Conservation (phyloP, 2,888 invertebrate species). For the Platypus cylindrus region DNA sequence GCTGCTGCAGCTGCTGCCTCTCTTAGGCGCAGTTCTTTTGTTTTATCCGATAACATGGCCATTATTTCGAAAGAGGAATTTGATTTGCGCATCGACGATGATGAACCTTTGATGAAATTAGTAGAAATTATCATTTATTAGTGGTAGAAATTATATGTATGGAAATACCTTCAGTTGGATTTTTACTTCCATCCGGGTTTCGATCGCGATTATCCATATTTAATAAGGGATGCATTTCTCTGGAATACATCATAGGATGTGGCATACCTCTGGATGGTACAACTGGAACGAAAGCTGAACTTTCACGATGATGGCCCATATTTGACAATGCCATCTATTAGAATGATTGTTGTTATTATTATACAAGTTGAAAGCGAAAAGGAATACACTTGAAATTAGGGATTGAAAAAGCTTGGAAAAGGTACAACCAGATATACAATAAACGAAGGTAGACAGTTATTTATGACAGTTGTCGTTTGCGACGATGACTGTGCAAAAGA, state of each 20-base stretch:
- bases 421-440: constrained; percentile 7
- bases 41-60: constrained; percentile 83
- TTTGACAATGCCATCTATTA: too few relatives aligned
- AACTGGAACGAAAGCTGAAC: constrained; percentile 79
- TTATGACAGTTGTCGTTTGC: too few relatives aligned
- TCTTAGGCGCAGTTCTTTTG: constrained; percentile 65
- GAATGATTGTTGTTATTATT: too few relatives aligned
- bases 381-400: too few relatives aligned
- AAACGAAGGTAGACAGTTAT: too few relatives aligned
- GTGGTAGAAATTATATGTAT: too few relatives aligned
- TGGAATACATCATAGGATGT: constrained; percentile 58
- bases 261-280: constrained; percentile 61
- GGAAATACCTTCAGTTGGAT: constrained; percentile 15
- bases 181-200: constrained; percentile 10
- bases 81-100: constrained; percentile 41
- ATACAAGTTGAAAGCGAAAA: too few relatives aligned
- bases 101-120: constrained; percentile 1
- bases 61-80: constrained; percentile 58
- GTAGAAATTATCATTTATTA: too few relatives aligned
- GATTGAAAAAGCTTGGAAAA: too few relatives aligned
- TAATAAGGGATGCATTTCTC: constrained; percentile 54
- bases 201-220: constrained; percentile 32
- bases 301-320: constrained; percentile 51
- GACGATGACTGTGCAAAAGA: too few relatives aligned
- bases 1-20: constrained; percentile 49